Evolutionary conservation across 2,797 vertebrate species (phyloP).

Genomic region (Propithecus perrieri): DNA sequence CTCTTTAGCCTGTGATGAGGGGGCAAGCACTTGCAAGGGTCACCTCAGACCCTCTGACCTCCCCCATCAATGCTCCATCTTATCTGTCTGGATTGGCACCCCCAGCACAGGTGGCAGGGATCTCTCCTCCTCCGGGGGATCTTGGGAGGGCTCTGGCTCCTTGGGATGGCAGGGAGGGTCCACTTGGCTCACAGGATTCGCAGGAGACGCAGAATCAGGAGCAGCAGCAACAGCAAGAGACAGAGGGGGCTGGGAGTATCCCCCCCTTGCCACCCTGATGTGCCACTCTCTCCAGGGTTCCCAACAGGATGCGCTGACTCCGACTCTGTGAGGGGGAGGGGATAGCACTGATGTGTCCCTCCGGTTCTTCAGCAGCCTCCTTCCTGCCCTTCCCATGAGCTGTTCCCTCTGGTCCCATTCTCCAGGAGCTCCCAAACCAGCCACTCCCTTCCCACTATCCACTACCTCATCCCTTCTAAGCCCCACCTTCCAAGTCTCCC

Average conservation of each 20-base stretch:
- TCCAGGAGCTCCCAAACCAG: background rate
- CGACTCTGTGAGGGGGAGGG: constrained; percentile 39
- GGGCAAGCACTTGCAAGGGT: background rate
- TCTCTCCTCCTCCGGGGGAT: background rate
- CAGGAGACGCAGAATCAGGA: constrained; percentile 75
- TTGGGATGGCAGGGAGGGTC: constrained; percentile 11
- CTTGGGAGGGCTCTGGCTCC: constrained; percentile 15
- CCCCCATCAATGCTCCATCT: background rate
- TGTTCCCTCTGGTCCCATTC: background rate
- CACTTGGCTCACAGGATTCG: constrained; percentile 66
- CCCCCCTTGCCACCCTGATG: constrained; percentile 64
- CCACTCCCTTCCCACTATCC: background rate
- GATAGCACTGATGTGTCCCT: background rate
- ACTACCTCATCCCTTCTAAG: background rate
- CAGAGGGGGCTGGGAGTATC: constrained; percentile 71
- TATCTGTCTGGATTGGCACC: background rate
- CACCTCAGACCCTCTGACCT: background rate
- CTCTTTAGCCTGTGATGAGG: constrained; percentile 11
- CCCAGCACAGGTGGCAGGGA: background rate
- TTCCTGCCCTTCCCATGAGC: background rate
- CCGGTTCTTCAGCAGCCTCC: background rate
- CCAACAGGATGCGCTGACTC: constrained; percentile 75
- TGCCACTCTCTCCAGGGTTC: constrained; percentile 76
- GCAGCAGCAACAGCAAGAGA: constrained; percentile 73
- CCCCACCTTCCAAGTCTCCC: background rate